These are phyloP conservation scores for Halcyon leucocephala DNA, from an alignment of 2,797 vertebrate species.

Conservation along the genomic window DNA sequence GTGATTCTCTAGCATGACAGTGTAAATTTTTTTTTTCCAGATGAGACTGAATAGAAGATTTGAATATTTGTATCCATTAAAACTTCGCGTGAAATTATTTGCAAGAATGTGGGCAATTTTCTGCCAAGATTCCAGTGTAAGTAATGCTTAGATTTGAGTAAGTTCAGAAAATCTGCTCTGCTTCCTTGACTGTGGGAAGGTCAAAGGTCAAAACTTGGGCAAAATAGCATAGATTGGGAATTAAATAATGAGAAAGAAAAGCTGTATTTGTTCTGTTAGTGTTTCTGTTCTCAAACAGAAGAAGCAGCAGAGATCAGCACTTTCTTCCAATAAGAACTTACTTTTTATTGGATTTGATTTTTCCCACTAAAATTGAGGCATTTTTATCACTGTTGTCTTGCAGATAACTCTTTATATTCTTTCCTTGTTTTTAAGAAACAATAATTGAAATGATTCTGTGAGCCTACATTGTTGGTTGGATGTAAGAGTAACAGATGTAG, in stretches of 20 bases:
- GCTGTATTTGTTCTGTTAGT: background rate
- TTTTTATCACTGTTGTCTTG: background rate
- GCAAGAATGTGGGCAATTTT: background rate
- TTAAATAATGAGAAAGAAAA: background rate
- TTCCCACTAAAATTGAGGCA: background rate
- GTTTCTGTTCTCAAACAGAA: background rate
- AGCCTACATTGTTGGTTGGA: background rate
- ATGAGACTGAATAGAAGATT: background rate
- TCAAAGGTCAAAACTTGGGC: background rate
- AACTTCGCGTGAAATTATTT: background rate
- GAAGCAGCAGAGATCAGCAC: background rate
- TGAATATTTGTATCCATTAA: background rate
- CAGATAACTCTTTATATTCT: background rate
- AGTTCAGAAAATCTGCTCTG: fast-evolving
- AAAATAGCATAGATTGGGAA: background rate
- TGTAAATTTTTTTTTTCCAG: background rate
- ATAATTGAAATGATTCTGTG: background rate
- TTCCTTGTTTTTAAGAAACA: background rate
- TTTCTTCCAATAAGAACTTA: background rate
- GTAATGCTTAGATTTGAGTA: background rate
- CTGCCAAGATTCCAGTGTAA: background rate
- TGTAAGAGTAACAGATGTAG: background rate
- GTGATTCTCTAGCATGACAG: background rate
- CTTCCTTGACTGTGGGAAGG: background rate
- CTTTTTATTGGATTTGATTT: background rate